A percentile compares a stretch with the other conserved stretches of the same genome.
Conservation (phyloP, 2,888 invertebrate genomes). For the Drosophila paracracens region DNA sequence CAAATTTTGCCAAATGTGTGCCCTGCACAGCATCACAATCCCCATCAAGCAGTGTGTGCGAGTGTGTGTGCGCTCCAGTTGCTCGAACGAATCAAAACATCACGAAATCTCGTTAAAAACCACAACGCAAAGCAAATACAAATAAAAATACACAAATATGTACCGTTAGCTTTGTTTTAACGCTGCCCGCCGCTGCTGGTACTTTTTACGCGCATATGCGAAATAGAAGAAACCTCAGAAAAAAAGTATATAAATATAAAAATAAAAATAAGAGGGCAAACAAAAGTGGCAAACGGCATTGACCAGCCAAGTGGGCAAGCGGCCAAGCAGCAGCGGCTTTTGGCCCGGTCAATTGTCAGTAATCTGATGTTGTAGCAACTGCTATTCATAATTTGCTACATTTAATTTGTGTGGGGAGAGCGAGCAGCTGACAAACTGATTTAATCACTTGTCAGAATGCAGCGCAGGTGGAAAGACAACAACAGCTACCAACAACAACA, state of each 20-base stretch:
- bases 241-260: not conserved
- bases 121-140: slow-evolving; percentile 53
- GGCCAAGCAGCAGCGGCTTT: slow-evolving; percentile 18
- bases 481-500: slow-evolving; percentile 43
- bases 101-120: slow-evolving; percentile 69
- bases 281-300: slow-evolving; percentile 65
- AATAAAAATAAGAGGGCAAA: slow-evolving; percentile 32
- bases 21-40: not conserved
- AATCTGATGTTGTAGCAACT: slow-evolving; percentile 25
- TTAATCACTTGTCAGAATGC: slow-evolving; percentile 66
- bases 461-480: slow-evolving; percentile 55
- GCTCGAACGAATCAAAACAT: slow-evolving; percentile 59
- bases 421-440: slow-evolving; percentile 40
- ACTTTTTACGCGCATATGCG: slow-evolving; percentile 27
- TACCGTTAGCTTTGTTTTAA: slow-evolving; percentile 67
- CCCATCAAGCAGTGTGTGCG: slow-evolving; percentile 9
- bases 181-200: slow-evolving; percentile 20
- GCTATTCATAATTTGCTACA: slow-evolving; percentile 62
- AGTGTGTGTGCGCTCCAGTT: slow-evolving; percentile 46
- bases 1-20: not conserved
- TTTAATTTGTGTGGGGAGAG: slow-evolving; percentile 42
- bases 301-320: slow-evolving; percentile 71
- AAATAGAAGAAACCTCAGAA: slow-evolving; percentile 28
- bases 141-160: slow-evolving; percentile 39
- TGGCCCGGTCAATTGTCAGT: slow-evolving; percentile 39